These are phyloP conservation scores for Crax fasciolata DNA, from an alignment of 2,797 vertebrate species.

Conservation along the genomic window DNA sequence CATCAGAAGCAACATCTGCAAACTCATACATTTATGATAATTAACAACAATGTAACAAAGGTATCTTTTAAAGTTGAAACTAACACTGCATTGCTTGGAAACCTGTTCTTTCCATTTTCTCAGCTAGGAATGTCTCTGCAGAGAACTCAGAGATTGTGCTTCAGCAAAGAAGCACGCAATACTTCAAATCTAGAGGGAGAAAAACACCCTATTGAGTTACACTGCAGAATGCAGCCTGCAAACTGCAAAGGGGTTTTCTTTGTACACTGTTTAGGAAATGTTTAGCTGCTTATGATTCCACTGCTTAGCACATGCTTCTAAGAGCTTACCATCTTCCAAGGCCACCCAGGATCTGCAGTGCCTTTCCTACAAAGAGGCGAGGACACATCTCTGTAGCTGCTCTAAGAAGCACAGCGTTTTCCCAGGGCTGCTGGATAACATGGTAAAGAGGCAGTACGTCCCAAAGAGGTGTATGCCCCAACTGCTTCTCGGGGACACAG, in stretches of 20 bases:
- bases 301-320: not conserved
- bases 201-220: not conserved
- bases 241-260: not conserved
- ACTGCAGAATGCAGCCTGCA: not conserved
- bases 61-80: not conserved
- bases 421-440: not conserved
- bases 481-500: not conserved
- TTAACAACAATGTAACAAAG: not conserved
- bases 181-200: not conserved
- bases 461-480: not conserved
- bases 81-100: not conserved
- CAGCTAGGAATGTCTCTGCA: not conserved
- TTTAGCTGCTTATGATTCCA: not conserved
- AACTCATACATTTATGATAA: not conserved
- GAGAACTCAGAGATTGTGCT: not conserved
- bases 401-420: not conserved
- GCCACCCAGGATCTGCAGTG: not conserved
- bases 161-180: not conserved
- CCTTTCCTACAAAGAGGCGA: not conserved
- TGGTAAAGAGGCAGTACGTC: not conserved
- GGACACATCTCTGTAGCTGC: rapidly evolving
- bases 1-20: not conserved
- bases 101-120: not conserved
- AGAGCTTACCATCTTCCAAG: not conserved
- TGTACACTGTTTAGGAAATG: not conserved